Percentiles rank a stretch among this genome's conserved stretches.
Evolutionary conservation across 1,140 invertebrate genomes (phyloP).

Genomic region (Rhopalosiphum padi): DNA sequence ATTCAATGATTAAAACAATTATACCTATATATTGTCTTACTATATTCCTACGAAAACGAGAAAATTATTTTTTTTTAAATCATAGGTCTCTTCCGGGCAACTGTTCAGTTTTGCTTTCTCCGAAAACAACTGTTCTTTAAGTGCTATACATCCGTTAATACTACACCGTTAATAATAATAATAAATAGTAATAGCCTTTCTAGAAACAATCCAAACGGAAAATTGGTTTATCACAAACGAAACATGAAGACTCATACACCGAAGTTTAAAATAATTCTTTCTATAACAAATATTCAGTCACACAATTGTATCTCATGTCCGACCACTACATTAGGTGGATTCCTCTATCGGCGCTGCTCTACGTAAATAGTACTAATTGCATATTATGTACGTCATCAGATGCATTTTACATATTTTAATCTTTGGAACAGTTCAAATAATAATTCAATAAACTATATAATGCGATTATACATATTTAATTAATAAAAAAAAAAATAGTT

Average conservation of each 20-base stretch:
- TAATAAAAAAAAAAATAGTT: background rate
- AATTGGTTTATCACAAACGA: conserved; percentile 1
- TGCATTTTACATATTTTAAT: conserved; percentile 1
- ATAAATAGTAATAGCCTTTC: background rate
- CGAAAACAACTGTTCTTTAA: conserved; percentile 10
- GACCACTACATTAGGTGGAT: background rate
- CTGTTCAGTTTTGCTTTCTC: conserved; percentile 36
- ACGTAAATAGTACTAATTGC: background rate
- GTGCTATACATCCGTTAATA: conserved; percentile 21
- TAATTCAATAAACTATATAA: background rate
- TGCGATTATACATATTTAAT: background rate
- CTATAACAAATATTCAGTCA: background rate
- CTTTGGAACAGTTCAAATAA: background rate
- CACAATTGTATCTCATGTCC: background rate
- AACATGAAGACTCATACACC: background rate
- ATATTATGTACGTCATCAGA: background rate
- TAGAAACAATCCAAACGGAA: background rate
- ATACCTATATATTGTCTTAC: background rate
- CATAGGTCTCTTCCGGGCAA: background rate
- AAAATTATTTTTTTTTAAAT: conserved; percentile 12
- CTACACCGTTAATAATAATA: conserved; percentile 1
- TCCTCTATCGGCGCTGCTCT: background rate
- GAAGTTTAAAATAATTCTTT: background rate
- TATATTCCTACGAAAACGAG: background rate
- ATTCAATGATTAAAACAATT: background rate